These are phyloP conservation scores for Lordiphosa clarofinis DNA, from an alignment of 1,140 invertebrate species.

Conservation along the genomic window DNA sequence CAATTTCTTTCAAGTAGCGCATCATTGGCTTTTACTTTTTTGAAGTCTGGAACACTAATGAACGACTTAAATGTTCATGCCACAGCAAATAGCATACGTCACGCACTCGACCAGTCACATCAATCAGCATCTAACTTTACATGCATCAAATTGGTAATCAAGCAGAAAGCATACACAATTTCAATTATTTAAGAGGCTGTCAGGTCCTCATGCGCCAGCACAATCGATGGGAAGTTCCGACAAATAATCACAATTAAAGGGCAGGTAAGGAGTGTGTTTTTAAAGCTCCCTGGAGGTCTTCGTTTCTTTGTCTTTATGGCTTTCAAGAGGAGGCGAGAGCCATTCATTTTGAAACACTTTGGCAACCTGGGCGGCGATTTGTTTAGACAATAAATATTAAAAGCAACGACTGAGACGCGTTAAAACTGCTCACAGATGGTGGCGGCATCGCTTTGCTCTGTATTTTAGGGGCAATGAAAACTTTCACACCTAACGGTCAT, in stretches of 20 bases:
- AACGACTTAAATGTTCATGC: constrained; percentile 22
- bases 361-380: constrained; percentile 25
- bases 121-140: constrained; percentile 50
- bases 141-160: constrained; percentile 45
- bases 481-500: constrained; percentile 42
- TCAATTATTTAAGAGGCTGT: constrained; percentile 18
- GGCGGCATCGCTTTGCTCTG: constrained; percentile 22
- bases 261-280: constrained; percentile 25
- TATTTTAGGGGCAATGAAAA: constrained; percentile 45
- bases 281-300: constrained; percentile 23
- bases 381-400: constrained; percentile 52
- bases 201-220: constrained; percentile 14
- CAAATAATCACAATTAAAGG: not conserved
- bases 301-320: constrained; percentile 21
- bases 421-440: constrained; percentile 20
- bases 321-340: constrained; percentile 32
- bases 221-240: constrained; percentile 20
- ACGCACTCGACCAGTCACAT: constrained; percentile 19
- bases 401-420: constrained; percentile 16
- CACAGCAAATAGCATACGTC: not conserved
- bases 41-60: constrained; percentile 7
- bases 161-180: constrained; percentile 45
- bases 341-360: constrained; percentile 46
- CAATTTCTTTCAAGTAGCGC: constrained; percentile 44
- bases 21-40: constrained; percentile 13